These are phyloP conservation scores for Teleiodes luculella DNA, from an alignment of 2,888 invertebrate genomes.

Conservation along the genomic window DNA sequence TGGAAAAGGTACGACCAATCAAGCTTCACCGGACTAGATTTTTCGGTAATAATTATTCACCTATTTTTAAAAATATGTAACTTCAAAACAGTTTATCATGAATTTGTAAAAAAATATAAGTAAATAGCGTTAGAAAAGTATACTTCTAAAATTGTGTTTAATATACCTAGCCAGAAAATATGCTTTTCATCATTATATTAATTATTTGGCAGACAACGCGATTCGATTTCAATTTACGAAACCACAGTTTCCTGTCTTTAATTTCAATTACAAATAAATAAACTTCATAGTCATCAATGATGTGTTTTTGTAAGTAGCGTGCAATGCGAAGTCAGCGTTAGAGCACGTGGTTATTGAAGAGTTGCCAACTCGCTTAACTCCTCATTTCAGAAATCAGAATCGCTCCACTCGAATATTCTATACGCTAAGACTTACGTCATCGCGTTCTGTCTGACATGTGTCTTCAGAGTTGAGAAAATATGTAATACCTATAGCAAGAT, in stretches of 20 bases:
- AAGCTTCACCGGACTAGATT: no score
- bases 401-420: conserved; percentile 18
- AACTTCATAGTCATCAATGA: conserved; percentile 13
- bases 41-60: no score
- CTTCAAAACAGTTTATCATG: no score
- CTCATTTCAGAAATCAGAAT: conserved; percentile 12
- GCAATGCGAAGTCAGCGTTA: conserved; percentile 29
- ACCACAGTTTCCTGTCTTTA: conserved; percentile 13
- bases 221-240: conserved; percentile 18
- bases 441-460: conserved; percentile 12
- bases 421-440: conserved; percentile 20
- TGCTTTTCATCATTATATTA: not conserved
- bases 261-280: conserved; percentile 15
- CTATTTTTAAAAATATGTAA: no score
- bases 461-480: conserved; percentile 11
- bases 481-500: conserved; percentile 13
- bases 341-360: conserved; percentile 62
- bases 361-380: conserved; percentile 55
- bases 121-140: no score
- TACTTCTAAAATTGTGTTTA: no score
- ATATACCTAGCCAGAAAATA: not conserved
- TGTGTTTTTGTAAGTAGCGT: no score
- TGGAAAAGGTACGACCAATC: no score
- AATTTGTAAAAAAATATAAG: no score
- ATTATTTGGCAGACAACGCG: no score